phyloP scores from a whole-genome alignment of 1,140 invertebrate genomes.

The Calliphora vicina region DNA sequence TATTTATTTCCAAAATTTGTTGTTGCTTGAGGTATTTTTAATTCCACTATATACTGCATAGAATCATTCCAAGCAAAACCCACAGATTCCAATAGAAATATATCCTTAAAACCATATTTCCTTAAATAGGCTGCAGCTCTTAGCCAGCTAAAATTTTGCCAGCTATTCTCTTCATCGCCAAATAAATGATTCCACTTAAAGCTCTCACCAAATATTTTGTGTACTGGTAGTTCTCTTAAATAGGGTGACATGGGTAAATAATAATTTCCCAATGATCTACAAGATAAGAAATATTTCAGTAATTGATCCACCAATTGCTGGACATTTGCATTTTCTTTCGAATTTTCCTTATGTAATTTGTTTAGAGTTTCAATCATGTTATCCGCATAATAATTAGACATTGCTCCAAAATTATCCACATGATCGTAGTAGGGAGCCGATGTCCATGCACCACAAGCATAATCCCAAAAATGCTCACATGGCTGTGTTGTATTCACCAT shows the following conservation, averaged over 20 bases:
- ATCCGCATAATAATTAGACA: constrained; percentile 20
- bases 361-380: not conserved
- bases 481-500: constrained; percentile 7
- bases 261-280: not conserved
- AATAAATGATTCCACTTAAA: constrained; percentile 5
- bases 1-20: constrained; percentile 27
- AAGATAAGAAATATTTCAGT: not conserved
- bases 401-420: constrained; percentile 22
- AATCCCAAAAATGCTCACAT: constrained; percentile 33
- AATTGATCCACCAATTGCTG: not conserved
- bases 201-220: not conserved
- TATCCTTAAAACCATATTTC: constrained; percentile 44
- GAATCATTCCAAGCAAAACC: constrained; percentile 52
- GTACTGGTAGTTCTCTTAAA: not conserved
- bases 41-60: constrained; percentile 41
- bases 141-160: constrained; percentile 39
- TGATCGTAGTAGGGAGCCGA: constrained; percentile 11
- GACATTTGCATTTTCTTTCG: not conserved
- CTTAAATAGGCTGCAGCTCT: constrained; percentile 22
- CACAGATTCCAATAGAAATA: constrained; percentile 45
- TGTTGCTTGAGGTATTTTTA: constrained; percentile 22
- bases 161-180: not conserved
- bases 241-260: constrained; percentile 18
- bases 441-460: constrained; percentile 29
- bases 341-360: not conserved